phyloP scores from a whole-genome alignment of 2,113 vertebrate genomes.

The Riparia riparia region DNA sequence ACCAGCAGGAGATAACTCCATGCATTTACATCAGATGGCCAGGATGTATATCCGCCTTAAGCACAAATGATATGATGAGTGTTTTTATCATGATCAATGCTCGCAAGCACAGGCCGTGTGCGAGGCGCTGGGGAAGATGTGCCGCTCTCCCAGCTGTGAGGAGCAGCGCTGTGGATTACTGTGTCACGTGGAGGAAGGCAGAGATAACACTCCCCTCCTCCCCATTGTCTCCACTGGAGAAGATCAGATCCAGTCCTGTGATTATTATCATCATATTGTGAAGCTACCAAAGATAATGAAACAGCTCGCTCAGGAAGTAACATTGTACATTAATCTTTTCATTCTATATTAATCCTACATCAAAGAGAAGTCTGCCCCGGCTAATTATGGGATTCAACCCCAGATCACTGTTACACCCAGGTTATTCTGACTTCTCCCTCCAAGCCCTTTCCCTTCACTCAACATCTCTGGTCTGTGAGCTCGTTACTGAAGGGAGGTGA shows the following conservation, averaged over 20 bases:
- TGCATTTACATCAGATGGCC: constrained; percentile 18
- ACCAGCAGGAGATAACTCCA: neutral
- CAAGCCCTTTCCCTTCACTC: neutral
- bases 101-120: neutral
- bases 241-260: neutral
- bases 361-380: neutral
- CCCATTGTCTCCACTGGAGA: neutral
- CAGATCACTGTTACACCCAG: neutral
- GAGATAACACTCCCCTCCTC: neutral
- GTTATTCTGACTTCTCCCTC: neutral
- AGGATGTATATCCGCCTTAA: neutral
- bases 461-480: neutral
- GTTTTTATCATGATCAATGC: constrained; percentile 1
- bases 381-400: neutral
- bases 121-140: neutral
- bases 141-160: neutral
- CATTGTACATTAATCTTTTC: neutral
- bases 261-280: neutral
- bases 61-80: constrained; percentile 21
- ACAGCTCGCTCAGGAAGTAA: neutral
- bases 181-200: neutral
- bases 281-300: neutral
- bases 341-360: neutral
- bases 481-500: neutral
- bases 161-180: neutral